phyloP scores from a whole-genome alignment of 2,797 vertebrate species.

The Neomorphus geoffroyi region DNA sequence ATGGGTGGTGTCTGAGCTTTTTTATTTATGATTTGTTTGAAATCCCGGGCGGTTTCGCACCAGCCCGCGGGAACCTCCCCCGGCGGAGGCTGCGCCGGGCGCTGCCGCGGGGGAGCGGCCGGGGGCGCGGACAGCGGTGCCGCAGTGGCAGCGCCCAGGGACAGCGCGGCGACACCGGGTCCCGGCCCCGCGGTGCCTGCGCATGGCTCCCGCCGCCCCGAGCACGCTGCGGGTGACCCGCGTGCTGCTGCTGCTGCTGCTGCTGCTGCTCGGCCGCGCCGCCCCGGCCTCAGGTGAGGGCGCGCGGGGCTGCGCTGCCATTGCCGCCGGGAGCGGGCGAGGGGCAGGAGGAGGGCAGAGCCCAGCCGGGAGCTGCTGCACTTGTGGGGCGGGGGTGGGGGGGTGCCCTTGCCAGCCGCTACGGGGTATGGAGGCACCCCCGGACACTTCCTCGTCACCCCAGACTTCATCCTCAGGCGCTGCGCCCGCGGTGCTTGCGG shows the following conservation, averaged over 20 bases:
- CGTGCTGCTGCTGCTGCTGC: background rate
- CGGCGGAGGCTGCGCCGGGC: background rate
- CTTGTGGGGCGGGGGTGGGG: no score
- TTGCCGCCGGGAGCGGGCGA: background rate
- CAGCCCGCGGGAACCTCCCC: background rate
- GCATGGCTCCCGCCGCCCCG: background rate
- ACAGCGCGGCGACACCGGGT: background rate
- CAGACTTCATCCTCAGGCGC: background rate
- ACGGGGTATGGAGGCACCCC: background rate
- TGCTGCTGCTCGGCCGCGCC: background rate
- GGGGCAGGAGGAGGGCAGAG: background rate
- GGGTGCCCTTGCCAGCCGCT: no score
- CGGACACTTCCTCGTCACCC: no score
- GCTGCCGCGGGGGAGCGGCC: conserved; percentile 29
- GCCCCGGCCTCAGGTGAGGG: conserved; percentile 42
- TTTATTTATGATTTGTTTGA: rapidly evolving
- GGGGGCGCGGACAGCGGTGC: conserved; percentile 1
- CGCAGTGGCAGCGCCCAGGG: background rate
- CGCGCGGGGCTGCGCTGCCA: background rate
- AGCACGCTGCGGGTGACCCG: background rate
- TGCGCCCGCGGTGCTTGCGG: background rate
- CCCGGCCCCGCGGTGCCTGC: background rate
- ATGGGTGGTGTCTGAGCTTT: no score
- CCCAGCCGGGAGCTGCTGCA: background rate
- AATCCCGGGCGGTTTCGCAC: background rate